Percentiles rank a stretch among this genome's conserved stretches.
Evolutionary conservation across 2,888 invertebrate genomes (phyloP).

Genomic region (Meloe dianella): DNA sequence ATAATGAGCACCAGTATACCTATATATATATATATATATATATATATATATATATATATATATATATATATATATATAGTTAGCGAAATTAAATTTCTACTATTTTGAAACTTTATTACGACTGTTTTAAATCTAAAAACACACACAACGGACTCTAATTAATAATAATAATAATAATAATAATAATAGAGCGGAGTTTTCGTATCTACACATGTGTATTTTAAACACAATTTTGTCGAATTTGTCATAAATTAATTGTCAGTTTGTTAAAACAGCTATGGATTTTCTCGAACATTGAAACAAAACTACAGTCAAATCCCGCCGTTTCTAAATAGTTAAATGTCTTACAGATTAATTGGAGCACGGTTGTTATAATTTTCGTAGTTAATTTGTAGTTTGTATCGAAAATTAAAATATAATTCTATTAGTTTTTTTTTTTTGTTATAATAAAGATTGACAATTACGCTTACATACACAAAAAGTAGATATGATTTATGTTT

Average conservation of each 20-base stretch:
- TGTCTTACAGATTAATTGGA: slow-evolving; percentile 1
- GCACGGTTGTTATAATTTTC: slow-evolving; percentile 1
- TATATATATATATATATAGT: no score
- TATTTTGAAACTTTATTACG: background rate
- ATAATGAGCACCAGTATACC: background rate
- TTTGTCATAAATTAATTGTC: background rate
- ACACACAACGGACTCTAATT: background rate
- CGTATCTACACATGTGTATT: background rate
- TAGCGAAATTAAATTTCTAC: background rate
- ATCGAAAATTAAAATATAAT: background rate
- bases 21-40: no score
- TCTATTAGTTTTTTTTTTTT: background rate
- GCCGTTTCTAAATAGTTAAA: background rate
- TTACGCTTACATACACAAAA: background rate
- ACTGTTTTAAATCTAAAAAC: background rate
- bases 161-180: background rate
- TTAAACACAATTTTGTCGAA: background rate
- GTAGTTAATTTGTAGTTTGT: background rate
- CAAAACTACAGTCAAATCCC: background rate
- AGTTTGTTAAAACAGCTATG: background rate
- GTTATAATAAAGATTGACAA: background rate
- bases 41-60: no score
- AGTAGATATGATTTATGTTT: background rate
- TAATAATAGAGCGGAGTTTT: background rate
- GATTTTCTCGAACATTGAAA: background rate